Evolutionary conservation across 2,888 invertebrate species (phyloP), one percentile per base, ranked within the genome.

Genomic region (Dicyrtoma fusca): DNA sequence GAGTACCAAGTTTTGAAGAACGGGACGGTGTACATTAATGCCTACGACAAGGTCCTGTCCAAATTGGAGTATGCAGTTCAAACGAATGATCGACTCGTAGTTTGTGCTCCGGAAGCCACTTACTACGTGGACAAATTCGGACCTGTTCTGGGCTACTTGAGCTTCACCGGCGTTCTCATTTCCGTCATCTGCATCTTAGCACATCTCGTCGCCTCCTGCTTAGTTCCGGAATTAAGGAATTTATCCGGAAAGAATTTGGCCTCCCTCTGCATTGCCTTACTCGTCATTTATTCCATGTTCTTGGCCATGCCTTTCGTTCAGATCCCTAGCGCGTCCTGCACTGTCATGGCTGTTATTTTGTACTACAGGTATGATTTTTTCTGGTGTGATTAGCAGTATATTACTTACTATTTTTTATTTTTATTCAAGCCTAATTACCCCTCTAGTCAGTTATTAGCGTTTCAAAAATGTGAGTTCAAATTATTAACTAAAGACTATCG

Each of bases 231-330:
- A 64, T 81, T 87, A 55, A 82, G 85, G 53, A 87, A 86, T 78
- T 81, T 86, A 44, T 86, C 86, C 3, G 87, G 87, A 19, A 86
- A 85, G 78, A 86, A 86, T 77, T 78, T 87, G 57, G 85, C 86
- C n/a, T 85, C 85, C n/a, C 82, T 87, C 13, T 84, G 85, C 63
- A 78, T 84, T 19, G 82, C 86, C 0, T 82, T 87, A 11, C 82
- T 87, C 69, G 78, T 84, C 8, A 86, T 85, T 1, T 86, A 87
- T 80, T 76, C 82, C n/a, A 81, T 84, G 53, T 86, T 86, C 81
- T 82, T 85, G 72, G 81, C 83, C 19, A 83, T 84, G 42, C 84
- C 84, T 66, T 82, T 84, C 69, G 80, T 83, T 19, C 73, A 78
- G 44, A 77, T 79, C 71, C 76, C 79, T 6, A 76, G 77, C 13